Evolutionary conservation across 2,888 invertebrate genomes (phyloP), one percentile per base, ranked within the genome.

Genomic region (Pegoplata infirma): DNA sequence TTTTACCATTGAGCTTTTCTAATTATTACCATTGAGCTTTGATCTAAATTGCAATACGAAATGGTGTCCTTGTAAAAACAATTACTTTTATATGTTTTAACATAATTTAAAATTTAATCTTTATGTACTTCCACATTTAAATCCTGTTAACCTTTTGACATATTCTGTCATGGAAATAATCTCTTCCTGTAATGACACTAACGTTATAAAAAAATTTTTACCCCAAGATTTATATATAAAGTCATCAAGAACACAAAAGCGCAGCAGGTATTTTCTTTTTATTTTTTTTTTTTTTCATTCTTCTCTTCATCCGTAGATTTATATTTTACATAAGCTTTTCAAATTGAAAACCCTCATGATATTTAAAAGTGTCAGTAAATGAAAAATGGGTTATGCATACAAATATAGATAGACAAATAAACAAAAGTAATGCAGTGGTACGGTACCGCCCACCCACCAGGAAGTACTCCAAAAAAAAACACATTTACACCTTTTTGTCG

Each of bases 351-450:
- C 36, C 36, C 36, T 40, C 36, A 40, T n/a, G 5, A 40, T 40
- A 40, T 40, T n/a, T n/a, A 40, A 40, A 40, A 40, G 36, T 40
- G 56, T 40, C 68, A 74, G 58, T 63, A 64, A 71, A 51, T 66
- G 46, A 49, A 75, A 79, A 74, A 56, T 75, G 71, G 78, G 78
- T 75, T 77, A 77, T 40, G 21, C 19, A 58, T 12, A 17, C 40
- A 40, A 16, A 32, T 12, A 17, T 2, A 12, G 10, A 53, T 1
- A 56, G 32, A 17, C 44, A 51, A 21, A 58, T n/a, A 44, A 17
- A n/a, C 32, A 32, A 21, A 36, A 10, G 23, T 28, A 58, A 59
- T 59, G 59, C 44, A 40, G 36, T 12, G 10, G 36, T 36, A 2
- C 12, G 12, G 17, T 49, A 17, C 46, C 69, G 51, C 69, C 71